Conservation (phyloP, 1,140 invertebrate species). For the Drosophila asahinai region DNA sequence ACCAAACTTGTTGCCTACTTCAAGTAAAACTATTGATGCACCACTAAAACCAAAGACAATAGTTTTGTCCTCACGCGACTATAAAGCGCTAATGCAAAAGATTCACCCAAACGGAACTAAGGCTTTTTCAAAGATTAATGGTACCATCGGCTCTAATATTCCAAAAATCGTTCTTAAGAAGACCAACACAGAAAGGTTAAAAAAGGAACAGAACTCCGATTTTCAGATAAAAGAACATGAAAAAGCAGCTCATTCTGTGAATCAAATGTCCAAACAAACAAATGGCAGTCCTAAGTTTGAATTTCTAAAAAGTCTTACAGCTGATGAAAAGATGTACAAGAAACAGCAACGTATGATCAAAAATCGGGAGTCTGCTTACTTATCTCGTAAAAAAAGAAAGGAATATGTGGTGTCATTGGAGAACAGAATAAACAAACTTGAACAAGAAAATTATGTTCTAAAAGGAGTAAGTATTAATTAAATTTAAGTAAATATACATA, state of each 20-base stretch:
- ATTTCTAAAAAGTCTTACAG: slow-evolving; percentile 36
- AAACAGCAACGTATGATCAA: slow-evolving; percentile 96
- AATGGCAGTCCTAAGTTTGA: slow-evolving; percentile 20
- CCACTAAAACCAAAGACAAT: slow-evolving; percentile 84
- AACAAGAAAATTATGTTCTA: slow-evolving; percentile 90
- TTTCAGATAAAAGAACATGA: not conserved
- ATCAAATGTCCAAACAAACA: slow-evolving; percentile 6
- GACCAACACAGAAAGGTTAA: slow-evolving; percentile 52
- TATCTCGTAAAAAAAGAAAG: slow-evolving; percentile 96
- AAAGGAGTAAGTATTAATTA: slow-evolving; percentile 87
- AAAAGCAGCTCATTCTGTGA: not conserved
- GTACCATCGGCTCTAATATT: slow-evolving; percentile 49
- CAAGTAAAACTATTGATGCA: not conserved
- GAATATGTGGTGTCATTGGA: slow-evolving; percentile 94
- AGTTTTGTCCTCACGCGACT: slow-evolving; percentile 86
- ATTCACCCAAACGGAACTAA: slow-evolving; percentile 72
- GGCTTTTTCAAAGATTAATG: slow-evolving; percentile 51
- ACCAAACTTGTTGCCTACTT: not conserved
- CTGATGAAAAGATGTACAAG: slow-evolving; percentile 88
- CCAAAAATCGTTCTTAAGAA: slow-evolving; percentile 84
- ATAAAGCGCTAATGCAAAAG: slow-evolving; percentile 85
- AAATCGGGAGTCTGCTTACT: slow-evolving; percentile 95
- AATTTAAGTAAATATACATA: not conserved
- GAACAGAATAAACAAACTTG: slow-evolving; percentile 89
- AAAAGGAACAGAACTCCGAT: not conserved